A percentile compares a stretch with the other conserved stretches of the same genome.
These are phyloP conservation scores for Nasonia giraulti DNA, from an alignment of 1,140 invertebrate species.

Conservation along the genomic window DNA sequence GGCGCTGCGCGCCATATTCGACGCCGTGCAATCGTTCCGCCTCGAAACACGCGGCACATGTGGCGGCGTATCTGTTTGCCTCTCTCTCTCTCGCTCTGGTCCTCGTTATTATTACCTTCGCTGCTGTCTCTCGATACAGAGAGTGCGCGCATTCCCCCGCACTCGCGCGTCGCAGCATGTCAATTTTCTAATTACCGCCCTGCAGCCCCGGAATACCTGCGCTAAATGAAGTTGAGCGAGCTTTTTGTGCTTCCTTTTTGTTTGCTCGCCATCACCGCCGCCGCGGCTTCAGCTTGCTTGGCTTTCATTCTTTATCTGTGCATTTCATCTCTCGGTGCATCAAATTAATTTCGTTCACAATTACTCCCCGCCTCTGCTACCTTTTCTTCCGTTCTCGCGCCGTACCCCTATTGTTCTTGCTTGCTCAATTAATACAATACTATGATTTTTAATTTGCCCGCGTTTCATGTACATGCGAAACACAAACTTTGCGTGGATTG, in stretches of 20 bases:
- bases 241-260: not conserved
- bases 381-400: not conserved
- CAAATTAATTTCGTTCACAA: not conserved
- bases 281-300: not conserved
- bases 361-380: not conserved
- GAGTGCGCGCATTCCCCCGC: not conserved
- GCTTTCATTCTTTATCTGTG: not conserved
- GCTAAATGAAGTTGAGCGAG: constrained; percentile 7
- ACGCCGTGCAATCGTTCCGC: constrained; percentile 68
- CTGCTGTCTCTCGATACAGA: constrained; percentile 43
- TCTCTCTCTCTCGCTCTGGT: constrained; percentile 50
- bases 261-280: not conserved
- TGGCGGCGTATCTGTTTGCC: constrained; percentile 59
- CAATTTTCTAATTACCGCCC: constrained; percentile 52
- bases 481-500: not conserved
- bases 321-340: not conserved
- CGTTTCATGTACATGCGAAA: too few species aligned
- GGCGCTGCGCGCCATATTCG: constrained; percentile 67
- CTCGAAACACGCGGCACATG: constrained; percentile 69
- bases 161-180: constrained; percentile 7
- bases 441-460: not conserved
- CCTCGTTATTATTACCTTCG: constrained; percentile 63
- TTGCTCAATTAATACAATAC: constrained; percentile 7
- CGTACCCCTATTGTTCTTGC: not conserved
- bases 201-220: constrained; percentile 28